Conservation (phyloP, 2,113 vertebrate species). For the Rhinichthys klamathensis region DNA sequence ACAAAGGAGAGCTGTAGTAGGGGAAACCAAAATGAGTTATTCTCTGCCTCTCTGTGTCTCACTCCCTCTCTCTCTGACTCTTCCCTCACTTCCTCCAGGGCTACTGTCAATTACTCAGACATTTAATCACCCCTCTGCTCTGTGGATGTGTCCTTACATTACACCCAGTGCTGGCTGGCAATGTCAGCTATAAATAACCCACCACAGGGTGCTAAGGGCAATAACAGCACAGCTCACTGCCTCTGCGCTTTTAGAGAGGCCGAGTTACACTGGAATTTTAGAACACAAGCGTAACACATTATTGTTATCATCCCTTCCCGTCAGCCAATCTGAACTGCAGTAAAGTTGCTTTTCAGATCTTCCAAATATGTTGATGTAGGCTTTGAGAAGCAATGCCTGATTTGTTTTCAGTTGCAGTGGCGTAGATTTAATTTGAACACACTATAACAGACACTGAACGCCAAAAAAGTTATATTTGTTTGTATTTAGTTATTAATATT, state of each 20-base stretch:
- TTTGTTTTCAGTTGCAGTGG: not conserved
- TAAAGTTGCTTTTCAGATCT: constrained; percentile 23
- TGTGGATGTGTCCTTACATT: constrained; percentile 62
- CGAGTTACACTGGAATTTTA: constrained; percentile 42
- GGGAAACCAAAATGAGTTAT: constrained; percentile 34
- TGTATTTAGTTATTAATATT: too few species aligned
- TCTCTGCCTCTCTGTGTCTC: constrained; percentile 10
- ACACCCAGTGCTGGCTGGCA: constrained; percentile 58
- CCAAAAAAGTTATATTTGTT: not conserved
- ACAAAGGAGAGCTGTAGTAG: not conserved
- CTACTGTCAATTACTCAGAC: constrained; percentile 59
- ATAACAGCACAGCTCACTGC: constrained; percentile 36
- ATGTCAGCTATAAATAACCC: constrained; percentile 63
- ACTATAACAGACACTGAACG: not conserved
- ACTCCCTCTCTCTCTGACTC: constrained; percentile 13
- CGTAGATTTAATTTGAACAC: not conserved
- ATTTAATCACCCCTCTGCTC: constrained; percentile 59
- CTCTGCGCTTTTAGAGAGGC: constrained; percentile 38
- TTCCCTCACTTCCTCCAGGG: constrained; percentile 48
- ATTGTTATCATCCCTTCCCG: constrained; percentile 25
- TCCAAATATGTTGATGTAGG: not conserved
- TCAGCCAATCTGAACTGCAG: constrained; percentile 12
- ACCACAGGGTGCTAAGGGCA: constrained; percentile 54
- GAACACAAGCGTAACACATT: constrained; percentile 28
- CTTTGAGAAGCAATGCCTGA: constrained; percentile 29